Evolutionary conservation across 1,140 invertebrate genomes (phyloP), one percentile per base, ranked within the genome.

Genomic region (Brachionus koreanus): DNA sequence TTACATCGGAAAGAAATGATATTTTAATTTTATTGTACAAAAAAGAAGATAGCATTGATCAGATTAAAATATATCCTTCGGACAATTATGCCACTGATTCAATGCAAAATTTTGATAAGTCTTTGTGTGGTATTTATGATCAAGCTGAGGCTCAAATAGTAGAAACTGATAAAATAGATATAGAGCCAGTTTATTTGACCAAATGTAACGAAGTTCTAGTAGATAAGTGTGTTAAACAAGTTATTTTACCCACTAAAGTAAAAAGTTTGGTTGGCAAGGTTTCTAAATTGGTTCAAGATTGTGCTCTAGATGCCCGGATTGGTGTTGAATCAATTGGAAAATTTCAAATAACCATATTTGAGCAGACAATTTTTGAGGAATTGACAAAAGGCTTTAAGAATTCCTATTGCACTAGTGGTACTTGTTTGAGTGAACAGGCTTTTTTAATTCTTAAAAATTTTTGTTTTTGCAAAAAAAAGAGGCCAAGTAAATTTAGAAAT

Each of bases 321-420:
- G 65, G 65, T 16, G 37, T 37, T 7, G 65, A 69, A 19, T 37
- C 65, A 16, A 39, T 39, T 16, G 65, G 65, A 69, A 69, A 39
- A 39, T 69, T 69, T 69, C 65, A 69, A 69, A 69, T 39, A 35
- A 1, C 33, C 7, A 37, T 69, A 16, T 69, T 69, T n/a, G 65
- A 69, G 65, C 65, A 37, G 37, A 69, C 65, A 9, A 16, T 69
- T 39, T 69, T 42, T 69, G 65, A 69, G 37, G 65, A 69, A 16
- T 39, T 69, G 16, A 39, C n/a, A 19, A 69, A 69, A 39, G 39
- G 37, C 16, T 69, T 37, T 16, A 69, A 39, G 35, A 69, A 16
- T 19, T 39, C 29, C 5, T 19, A 69, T 12, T 69, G 65, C 16
- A 16, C 33, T 9, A 37, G 35, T 69, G 65, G 37, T 16, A 37